phyloP scores from a whole-genome alignment of 1,140 invertebrate species.

The Trachymyrmex cornetzi region DNA sequence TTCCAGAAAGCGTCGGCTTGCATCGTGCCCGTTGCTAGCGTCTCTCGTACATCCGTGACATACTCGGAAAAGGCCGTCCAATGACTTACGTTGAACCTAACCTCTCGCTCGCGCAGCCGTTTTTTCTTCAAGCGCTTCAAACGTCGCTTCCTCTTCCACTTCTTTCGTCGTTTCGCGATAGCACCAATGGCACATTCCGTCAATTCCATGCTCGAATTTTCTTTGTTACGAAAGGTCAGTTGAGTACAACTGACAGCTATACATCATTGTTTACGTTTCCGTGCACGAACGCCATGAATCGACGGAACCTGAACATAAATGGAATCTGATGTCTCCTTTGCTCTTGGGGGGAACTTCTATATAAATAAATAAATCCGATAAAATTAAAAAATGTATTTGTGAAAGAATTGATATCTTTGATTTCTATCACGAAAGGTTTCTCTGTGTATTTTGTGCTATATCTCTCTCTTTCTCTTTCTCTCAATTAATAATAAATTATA shows the following conservation, averaged over 20 bases:
- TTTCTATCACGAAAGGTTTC: background rate
- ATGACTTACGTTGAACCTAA: constrained; percentile 75
- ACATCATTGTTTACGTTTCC: background rate
- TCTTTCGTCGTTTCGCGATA: constrained; percentile 71
- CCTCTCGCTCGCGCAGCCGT: constrained; percentile 77
- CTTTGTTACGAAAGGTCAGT: background rate
- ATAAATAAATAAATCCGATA: background rate
- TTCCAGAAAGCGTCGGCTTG: constrained; percentile 83
- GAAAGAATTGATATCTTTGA: background rate
- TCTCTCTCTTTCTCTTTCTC: too few species aligned
- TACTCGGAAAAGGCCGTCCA: constrained; percentile 42
- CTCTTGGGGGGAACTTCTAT: background rate
- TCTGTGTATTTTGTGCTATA: background rate
- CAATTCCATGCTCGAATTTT: constrained; percentile 77
- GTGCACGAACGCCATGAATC: background rate
- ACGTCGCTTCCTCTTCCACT: constrained; percentile 72
- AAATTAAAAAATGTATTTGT: background rate
- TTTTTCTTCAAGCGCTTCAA: constrained; percentile 53
- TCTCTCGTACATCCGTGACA: constrained; percentile 33
- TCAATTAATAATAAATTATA: background rate
- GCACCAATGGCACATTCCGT: constrained; percentile 9
- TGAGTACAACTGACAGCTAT: background rate
- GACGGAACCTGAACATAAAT: background rate
- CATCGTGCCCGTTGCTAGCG: constrained; percentile 70
- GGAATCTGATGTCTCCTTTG: background rate